Conservation (phyloP, 2,888 invertebrate species). For the Nycteola revayana region DNA sequence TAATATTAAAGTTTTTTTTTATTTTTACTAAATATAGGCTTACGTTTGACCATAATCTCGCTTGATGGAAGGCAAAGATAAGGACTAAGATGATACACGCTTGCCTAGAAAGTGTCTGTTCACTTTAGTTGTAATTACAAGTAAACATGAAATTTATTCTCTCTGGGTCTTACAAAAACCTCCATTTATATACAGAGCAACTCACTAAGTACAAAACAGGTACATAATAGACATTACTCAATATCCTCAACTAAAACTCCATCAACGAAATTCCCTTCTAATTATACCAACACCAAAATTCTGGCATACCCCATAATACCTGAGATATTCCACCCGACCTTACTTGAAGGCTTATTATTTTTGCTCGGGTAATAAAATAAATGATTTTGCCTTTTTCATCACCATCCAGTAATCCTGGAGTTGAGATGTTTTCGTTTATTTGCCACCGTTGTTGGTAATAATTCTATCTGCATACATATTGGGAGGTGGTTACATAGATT, state of each 20-base stretch:
- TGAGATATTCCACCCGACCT: slow-evolving; percentile 31
- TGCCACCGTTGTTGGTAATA: slow-evolving; percentile 55
- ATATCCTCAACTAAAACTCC: background rate
- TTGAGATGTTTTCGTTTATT: slow-evolving; percentile 50
- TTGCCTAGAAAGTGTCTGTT: too few relatives aligned
- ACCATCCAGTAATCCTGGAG: slow-evolving; percentile 44
- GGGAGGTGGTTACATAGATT: slow-evolving; percentile 34
- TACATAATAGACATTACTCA: too few relatives aligned
- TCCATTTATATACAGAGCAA: too few relatives aligned
- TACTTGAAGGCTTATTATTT: slow-evolving; percentile 53
- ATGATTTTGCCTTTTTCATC: slow-evolving; percentile 65
- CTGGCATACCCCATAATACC: slow-evolving; percentile 24
- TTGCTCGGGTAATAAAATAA: slow-evolving; percentile 64
- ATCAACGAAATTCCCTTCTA: slow-evolving; percentile 31
- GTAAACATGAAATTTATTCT: too few relatives aligned
- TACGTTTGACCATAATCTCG: too few relatives aligned
- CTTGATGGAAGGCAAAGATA: too few relatives aligned
- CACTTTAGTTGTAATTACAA: too few relatives aligned
- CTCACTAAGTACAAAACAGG: too few relatives aligned
- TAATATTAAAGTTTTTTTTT: too few relatives aligned
- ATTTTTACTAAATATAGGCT: too few relatives aligned
- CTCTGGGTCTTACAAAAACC: too few relatives aligned
- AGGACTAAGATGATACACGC: too few relatives aligned
- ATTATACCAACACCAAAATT: slow-evolving; percentile 45
- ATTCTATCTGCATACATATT: slow-evolving; percentile 66